Evolutionary conservation across 2,797 vertebrate genomes (phyloP).

Genomic region (Pseudochirops cupreus): DNA sequence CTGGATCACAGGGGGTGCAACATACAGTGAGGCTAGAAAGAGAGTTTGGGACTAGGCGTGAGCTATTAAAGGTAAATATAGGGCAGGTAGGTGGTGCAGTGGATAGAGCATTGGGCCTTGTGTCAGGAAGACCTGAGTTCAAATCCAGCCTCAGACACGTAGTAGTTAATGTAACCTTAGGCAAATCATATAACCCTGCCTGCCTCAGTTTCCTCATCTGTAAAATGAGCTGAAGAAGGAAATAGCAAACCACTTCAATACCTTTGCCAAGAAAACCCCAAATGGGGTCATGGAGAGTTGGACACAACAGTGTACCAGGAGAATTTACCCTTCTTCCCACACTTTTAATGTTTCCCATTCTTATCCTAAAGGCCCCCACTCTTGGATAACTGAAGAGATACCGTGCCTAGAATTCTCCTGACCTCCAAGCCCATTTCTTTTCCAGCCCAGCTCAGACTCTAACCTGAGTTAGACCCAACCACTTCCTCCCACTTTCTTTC

Average conservation of each 20-base stretch:
- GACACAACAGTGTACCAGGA: constrained; percentile 21
- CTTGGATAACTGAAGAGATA: background rate
- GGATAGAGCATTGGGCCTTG: background rate
- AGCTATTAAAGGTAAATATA: background rate
- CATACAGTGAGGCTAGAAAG: background rate
- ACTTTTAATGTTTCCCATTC: background rate
- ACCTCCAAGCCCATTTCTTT: background rate
- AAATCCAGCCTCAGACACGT: too few relatives aligned
- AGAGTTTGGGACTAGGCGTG: background rate
- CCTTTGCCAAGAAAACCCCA: background rate
- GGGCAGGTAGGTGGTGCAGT: background rate
- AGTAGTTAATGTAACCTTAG: too few relatives aligned
- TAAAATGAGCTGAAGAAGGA: background rate
- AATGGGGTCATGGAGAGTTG: background rate
- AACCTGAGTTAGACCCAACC: background rate
- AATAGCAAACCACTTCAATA: background rate
- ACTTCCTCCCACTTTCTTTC: background rate
- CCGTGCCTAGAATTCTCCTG: background rate
- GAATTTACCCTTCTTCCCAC: constrained; percentile 9
- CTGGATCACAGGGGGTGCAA: background rate
- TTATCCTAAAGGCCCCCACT: background rate
- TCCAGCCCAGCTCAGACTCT: background rate
- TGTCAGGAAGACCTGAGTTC: background rate
- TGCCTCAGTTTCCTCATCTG: background rate
- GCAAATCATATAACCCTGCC: background rate